Evolutionary conservation across 2,888 invertebrate species (phyloP), one percentile per base, ranked within the genome.

Genomic region (Scrobipalpa costella): DNA sequence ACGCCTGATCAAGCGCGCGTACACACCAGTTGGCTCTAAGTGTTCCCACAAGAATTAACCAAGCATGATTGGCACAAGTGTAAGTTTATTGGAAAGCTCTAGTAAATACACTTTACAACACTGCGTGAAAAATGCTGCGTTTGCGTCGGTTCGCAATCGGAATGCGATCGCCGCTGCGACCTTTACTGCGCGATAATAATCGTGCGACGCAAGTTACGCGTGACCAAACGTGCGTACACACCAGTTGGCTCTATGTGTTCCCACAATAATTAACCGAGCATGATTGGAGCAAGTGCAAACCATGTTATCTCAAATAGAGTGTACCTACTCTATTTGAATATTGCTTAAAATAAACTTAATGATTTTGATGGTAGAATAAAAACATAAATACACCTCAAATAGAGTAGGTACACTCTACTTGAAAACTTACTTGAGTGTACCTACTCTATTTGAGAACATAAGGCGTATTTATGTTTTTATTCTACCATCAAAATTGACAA

Each of bases 101-200:
- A 27, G 27, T n/a, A 27, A 27, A 2, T 27, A 27, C 27, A 27
- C 27, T 27, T 27, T 2, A 5, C 27, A 27, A 3, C 27, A 21
- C 47, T 38, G 63, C 36, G 44, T 19, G 6, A 19, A 19, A 2
- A 27, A 2, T 27, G 52, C 8, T 19, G 58, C 58, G 38, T 40
- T 11, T 21, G 34, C 50, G 50, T n/a, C 13, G 40, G 40, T 50
- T 57, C 40, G 52, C 55, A 40, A 57, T 63, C 68, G 70, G 73
- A 72, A 71, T 69, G 59, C 59, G 59, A 59, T 40, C 59, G 11
- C 40, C 15, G 63, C 61, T 61, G 27, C 70, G 75, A 76, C 79
- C 81, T 79, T 81, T 77, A 65, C 63, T 66, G 67, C 63, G 66
- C 73, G 76, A 76, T 74, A 75, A 75, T 68, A 67, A 79, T 79